Evolutionary conservation across 2,113 vertebrate genomes (phyloP), one percentile per base, ranked within the genome.

Genomic region (Psittacara wagleri): DNA sequence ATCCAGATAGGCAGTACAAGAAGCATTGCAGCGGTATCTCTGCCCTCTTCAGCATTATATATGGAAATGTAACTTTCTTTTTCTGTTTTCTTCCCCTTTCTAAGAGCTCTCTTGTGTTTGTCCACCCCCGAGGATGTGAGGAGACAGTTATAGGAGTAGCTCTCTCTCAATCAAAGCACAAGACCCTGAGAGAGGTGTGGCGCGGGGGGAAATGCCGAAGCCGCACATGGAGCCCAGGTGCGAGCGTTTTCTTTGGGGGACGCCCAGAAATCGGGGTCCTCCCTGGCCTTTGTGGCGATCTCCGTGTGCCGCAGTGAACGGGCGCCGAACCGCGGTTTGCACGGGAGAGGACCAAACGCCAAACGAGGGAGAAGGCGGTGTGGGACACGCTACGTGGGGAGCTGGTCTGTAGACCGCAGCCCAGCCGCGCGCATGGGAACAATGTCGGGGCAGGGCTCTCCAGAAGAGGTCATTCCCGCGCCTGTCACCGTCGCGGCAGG

Each of bases 311-410:
- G 8, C 41, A 9, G 35, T 0, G 51, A 33, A 54, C 25, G 33
- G 51, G 11, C 22, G 16, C 27, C 17, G 9, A 9, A 1, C 19
- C 49, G 1, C 0, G 75, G 9, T 6, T 59, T 1, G 29, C 55
- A 8, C 8, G 11, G 68, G 17, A 39, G 46, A n/a, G 49, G 29
- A 91, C 10, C 39, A 7, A 14, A 2, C 43, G 3, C 31, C 52
- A 6, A 4, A 31, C 22, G 20, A 25, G n/a, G 10, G 29, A 28
- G 43, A 15, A 37, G 48, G 72, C 76, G 14, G 46, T 10, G 49
- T 2, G n/a, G 37, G 41, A 83, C 70, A 24, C 54, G 13, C 37
- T 8, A 18, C 59, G 3, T 1, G 1, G 6, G 41, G 54, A 33
- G 4, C 1, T 11, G 0, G 25, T 6, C 1, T 1, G 66, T 5